These are phyloP conservation scores for Drosophila equinoxialis DNA, from an alignment of 1,140 invertebrate genomes.

Conservation along the genomic window DNA sequence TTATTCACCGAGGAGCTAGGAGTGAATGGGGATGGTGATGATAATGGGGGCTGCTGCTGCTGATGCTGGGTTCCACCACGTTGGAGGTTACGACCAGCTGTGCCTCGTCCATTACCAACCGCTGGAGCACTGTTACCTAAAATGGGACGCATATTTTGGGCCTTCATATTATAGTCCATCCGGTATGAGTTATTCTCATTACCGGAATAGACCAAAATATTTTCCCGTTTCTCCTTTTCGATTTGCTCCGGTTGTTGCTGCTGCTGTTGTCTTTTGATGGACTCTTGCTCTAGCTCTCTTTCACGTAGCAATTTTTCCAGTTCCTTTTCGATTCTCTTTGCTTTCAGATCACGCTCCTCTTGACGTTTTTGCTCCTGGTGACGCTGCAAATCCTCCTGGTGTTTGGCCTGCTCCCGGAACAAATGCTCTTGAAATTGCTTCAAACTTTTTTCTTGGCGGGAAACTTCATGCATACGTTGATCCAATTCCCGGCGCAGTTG, in stretches of 20 bases:
- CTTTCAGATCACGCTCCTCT: no score
- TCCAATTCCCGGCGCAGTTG: neutral
- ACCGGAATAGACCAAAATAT: neutral
- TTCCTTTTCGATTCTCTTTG: neutral
- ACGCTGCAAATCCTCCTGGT: neutral
- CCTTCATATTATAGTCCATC: conserved; percentile 38
- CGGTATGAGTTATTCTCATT: no score
- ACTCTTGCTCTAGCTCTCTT: neutral
- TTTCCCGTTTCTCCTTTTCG: neutral
- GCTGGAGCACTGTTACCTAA: conserved; percentile 54
- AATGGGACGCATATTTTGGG: conserved; percentile 52
- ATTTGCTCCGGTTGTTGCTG: neutral
- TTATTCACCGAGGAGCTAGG: conserved; percentile 54
- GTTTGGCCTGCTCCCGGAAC: conserved; percentile 17
- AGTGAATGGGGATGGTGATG: neutral
- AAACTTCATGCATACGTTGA: conserved; percentile 17
- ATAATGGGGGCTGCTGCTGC: no score
- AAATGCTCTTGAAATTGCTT: neutral
- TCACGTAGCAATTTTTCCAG: no score
- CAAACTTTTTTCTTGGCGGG: conserved; percentile 4
- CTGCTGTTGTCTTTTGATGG: no score
- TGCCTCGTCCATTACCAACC: neutral
- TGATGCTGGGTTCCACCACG: no score
- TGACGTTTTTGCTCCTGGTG: conserved; percentile 17
- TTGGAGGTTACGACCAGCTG: neutral